Conservation (phyloP, 23 tunicate species). For the Diplosoma virens region DNA sequence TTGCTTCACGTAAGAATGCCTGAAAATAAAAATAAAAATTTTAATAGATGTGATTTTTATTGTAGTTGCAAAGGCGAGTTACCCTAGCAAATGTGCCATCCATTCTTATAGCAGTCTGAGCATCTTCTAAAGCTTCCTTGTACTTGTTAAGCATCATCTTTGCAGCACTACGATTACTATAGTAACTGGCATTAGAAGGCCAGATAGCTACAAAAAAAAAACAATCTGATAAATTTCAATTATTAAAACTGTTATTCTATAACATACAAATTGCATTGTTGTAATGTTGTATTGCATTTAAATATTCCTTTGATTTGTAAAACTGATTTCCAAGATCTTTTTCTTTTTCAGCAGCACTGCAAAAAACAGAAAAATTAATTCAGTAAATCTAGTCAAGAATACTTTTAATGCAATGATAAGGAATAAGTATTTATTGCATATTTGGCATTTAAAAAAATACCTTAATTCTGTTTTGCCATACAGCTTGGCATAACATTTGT, state of each 20-base stretch:
- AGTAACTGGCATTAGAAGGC: constrained; percentile 62
- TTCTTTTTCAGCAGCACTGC: constrained; percentile 59
- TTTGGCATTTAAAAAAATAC: no score
- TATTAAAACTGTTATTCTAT: background rate
- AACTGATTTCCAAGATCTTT: constrained; percentile 61
- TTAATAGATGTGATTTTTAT: background rate
- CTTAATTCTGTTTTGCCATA: no score
- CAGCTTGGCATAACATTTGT: no score
- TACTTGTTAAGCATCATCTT: constrained; percentile 65
- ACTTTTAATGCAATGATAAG: no score
- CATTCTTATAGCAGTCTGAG: constrained; percentile 55
- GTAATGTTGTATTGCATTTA: constrained; percentile 49
- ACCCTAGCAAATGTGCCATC: constrained; percentile 64
- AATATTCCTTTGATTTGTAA: constrained; percentile 65
- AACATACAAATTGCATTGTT: constrained; percentile 66
- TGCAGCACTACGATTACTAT: constrained; percentile 78
- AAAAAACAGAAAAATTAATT: no score
- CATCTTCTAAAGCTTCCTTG: constrained; percentile 75
- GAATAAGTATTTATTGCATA: no score
- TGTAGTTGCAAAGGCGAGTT: background rate
- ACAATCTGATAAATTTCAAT: background rate
- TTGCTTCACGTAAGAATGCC: constrained; percentile 81
- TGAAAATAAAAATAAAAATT: background rate
- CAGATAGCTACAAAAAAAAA: constrained; percentile 24
- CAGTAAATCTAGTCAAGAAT: no score